These are phyloP conservation scores for Eupithecia insigniata DNA, from an alignment of 2,888 invertebrate genomes.

Conservation along the genomic window DNA sequence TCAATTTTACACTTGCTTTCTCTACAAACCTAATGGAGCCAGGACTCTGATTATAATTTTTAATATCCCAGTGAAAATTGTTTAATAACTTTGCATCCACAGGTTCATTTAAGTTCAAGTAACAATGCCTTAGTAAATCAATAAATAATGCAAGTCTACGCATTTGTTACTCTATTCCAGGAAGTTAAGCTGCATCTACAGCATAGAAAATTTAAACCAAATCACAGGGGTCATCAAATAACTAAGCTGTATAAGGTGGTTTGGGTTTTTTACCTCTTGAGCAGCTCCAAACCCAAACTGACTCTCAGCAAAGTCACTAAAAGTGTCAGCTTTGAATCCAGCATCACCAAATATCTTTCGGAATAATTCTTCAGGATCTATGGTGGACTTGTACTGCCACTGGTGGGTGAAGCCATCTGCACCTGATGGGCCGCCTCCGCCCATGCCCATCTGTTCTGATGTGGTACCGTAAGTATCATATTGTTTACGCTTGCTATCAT, in stretches of 20 bases:
- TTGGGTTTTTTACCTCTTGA: constrained; percentile 89
- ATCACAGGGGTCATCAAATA: background rate
- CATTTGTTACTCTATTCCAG: no score
- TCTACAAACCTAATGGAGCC: no score
- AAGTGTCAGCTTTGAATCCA: constrained; percentile 87
- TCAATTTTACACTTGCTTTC: no score
- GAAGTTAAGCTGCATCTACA: no score
- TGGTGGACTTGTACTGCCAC: constrained; percentile 94
- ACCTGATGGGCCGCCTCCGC: constrained; percentile 79
- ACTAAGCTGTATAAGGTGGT: background rate
- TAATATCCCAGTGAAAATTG: no score
- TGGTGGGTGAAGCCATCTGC: constrained; percentile 88
- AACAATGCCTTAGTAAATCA: no score
- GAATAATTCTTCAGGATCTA: constrained; percentile 98
- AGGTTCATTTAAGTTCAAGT: no score
- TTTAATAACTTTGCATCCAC: no score
- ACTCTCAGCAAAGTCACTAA: constrained; percentile 94
- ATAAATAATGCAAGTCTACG: no score
- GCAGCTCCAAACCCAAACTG: constrained; percentile 95
- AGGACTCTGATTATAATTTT: no score
- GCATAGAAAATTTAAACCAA: background rate
- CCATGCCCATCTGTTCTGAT: constrained; percentile 92
- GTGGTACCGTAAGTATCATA: constrained; percentile 97
- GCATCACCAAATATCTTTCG: constrained; percentile 97
- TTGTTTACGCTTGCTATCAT: constrained; percentile 95